A percentile compares a stretch with the other conserved stretches of the same genome.
Conservation (phyloP, 2,113 vertebrate genomes). For the Cyanoramphus novaezelandiae region DNA sequence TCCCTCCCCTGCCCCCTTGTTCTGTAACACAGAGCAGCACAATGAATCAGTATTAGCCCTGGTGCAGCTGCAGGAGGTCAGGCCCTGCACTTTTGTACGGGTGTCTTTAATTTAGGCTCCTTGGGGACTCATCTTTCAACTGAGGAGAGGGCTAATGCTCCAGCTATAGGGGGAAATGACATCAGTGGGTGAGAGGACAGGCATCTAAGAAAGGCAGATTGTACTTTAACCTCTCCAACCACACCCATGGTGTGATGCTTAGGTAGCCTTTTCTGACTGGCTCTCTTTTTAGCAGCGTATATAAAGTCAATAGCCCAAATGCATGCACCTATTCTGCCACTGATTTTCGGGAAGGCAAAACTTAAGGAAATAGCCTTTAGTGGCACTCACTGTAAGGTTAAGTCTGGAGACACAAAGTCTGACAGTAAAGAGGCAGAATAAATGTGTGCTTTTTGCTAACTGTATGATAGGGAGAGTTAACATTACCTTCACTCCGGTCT, state of each 20-base stretch:
- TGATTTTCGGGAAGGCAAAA: neutral
- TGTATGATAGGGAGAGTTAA: neutral
- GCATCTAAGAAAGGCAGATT: neutral
- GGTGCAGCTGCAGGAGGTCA: conserved; percentile 17
- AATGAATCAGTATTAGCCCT: neutral
- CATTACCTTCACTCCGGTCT: neutral
- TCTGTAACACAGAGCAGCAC: neutral
- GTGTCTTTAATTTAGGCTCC: conserved; percentile 28
- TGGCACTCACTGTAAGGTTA: neutral
- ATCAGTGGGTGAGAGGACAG: neutral
- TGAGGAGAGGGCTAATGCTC: neutral
- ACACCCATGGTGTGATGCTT: neutral
- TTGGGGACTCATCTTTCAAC: conserved; percentile 9
- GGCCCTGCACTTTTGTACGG: neutral
- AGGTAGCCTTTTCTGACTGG: neutral
- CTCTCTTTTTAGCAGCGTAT: neutral
- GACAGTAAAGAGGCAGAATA: neutral
- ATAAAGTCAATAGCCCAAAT: neutral
- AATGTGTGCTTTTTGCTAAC: neutral
- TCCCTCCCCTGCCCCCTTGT: neutral
- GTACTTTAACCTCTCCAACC: neutral
- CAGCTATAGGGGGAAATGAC: neutral
- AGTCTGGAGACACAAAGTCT: neutral
- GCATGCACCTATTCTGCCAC: neutral
- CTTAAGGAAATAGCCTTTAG: neutral